phyloP scores from a whole-genome alignment of 2,888 invertebrate genomes.

The Danaus chrysippus region DNA sequence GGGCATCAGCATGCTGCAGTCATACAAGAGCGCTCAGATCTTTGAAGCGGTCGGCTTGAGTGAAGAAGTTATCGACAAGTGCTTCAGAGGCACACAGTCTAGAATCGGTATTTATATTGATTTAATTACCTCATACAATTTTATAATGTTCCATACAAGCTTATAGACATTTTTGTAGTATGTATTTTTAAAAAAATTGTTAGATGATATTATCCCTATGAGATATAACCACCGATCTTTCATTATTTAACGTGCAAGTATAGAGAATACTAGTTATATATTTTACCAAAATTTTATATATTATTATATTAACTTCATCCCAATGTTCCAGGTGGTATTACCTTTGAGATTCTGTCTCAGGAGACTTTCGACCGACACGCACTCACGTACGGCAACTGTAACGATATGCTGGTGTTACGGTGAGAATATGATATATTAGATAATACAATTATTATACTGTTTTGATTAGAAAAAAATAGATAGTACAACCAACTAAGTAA shows the following conservation, averaged over 20 bases:
- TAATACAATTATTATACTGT: not conserved
- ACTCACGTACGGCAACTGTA: conserved; percentile 83
- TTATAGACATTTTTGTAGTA: not conserved
- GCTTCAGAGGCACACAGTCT: conserved; percentile 89
- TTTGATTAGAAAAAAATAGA: too few relatives aligned
- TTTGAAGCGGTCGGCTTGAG: conserved; percentile 98
- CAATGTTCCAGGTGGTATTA: conserved; percentile 86
- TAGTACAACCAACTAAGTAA: too few relatives aligned
- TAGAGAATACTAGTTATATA: too few relatives aligned
- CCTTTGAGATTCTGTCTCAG: conserved; percentile 90
- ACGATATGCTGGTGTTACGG: conserved; percentile 86
- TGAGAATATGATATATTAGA: conserved; percentile 38
- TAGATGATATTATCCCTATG: too few relatives aligned
- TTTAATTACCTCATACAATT: too few relatives aligned
- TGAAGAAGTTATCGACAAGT: conserved; percentile 94
- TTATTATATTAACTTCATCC: not conserved
- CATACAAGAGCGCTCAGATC: conserved; percentile 99
- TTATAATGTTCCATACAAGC: too few relatives aligned
- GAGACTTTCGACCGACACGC: conserved; percentile 92
- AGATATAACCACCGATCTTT: too few relatives aligned
- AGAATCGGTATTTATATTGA: conserved; percentile 70
- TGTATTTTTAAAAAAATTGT: not conserved
- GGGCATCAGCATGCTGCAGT: conserved; percentile 99
- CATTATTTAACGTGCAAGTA: too few relatives aligned
- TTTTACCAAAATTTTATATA: too few relatives aligned